These are phyloP conservation scores for Lytechinus variegatus DNA, from an alignment of 35 echinoderm and acorn worm species.

Conservation along the genomic window DNA sequence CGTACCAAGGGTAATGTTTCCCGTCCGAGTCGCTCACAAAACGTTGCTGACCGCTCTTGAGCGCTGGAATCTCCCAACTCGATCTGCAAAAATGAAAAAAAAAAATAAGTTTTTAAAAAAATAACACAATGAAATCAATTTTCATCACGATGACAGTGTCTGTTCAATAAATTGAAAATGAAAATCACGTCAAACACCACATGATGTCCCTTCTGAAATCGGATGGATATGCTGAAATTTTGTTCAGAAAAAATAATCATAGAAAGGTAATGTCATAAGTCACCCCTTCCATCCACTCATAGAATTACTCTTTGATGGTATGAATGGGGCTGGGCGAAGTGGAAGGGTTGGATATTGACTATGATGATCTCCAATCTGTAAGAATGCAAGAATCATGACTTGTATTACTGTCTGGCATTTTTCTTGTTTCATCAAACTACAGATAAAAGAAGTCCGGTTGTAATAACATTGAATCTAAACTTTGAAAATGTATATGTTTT, in stretches of 20 bases:
- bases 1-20: constrained; percentile 99
- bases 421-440: too few species aligned
- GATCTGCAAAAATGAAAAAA: constrained; percentile 74
- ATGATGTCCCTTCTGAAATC: too few species aligned
- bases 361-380: too few species aligned
- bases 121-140: not conserved
- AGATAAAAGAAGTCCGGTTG: too few species aligned
- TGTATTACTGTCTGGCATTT: too few species aligned
- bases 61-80: constrained; percentile 97
- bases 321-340: too few species aligned
- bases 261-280: not conserved
- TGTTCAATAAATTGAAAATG: too few species aligned
- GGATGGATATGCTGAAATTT: not conserved
- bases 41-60: constrained; percentile 81
- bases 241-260: not conserved
- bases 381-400: too few species aligned
- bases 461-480: too few species aligned
- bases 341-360: too few species aligned
- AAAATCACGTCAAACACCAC: not conserved
- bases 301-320: too few species aligned
- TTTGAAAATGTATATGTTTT: too few species aligned
- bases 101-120: not conserved
- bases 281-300: not conserved
- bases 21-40: constrained; percentile 97
- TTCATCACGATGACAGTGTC: not conserved